Base-by-base conservation (phyloP, 2,888 invertebrate species). In the Macrosiphum euphorbiae region DNA sequence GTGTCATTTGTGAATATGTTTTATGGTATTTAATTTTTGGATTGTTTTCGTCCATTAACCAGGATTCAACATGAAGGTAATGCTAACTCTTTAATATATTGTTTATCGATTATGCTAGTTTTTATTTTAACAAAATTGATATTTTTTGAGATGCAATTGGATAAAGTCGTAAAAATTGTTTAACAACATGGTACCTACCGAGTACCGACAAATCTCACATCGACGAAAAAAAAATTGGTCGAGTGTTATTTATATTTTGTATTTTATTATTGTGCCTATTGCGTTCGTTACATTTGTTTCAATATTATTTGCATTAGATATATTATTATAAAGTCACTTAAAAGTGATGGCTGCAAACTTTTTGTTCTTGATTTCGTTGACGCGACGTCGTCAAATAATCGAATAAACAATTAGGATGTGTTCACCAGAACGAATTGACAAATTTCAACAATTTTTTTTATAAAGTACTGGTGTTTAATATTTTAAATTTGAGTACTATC, bases 41-140 rank as follows among this genome's bases (percentile, higher is more conserved):
- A 41, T 87, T n/a, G 94, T 58, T 50, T 86, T 52, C 41, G 52
- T 47, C 50, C 41, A 87, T 41, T 94, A 41, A 52, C n/a, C 26
- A 67, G 28, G 58, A 89, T 87, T 16, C 67, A 90, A 41, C 86
- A 94, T 94, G 94, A 94, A 94, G 94, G 94, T 94, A 94, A 94
- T 41, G 50, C 44, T 13, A n/a, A 52, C 1, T 94, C 13, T 13
- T 67, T 50, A 67, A 0, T 50, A 41, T 50, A 5, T 94, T 41
- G 10, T 61, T 24, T 67, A 47, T 67, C 41, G 47, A 8, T 50
- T 50, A 26, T 52, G 0, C 7, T 0, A 28, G 41, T 61, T 41
- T 41, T n/a, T 10, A 28, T 44, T 20, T 28, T 11, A 41, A 41
- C 28, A 7, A 11, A 50, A 52, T 61, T 10, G 0, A 41, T 41